phyloP scores from a whole-genome alignment of 1,140 invertebrate species.

The Cryptotermes secundus region DNA sequence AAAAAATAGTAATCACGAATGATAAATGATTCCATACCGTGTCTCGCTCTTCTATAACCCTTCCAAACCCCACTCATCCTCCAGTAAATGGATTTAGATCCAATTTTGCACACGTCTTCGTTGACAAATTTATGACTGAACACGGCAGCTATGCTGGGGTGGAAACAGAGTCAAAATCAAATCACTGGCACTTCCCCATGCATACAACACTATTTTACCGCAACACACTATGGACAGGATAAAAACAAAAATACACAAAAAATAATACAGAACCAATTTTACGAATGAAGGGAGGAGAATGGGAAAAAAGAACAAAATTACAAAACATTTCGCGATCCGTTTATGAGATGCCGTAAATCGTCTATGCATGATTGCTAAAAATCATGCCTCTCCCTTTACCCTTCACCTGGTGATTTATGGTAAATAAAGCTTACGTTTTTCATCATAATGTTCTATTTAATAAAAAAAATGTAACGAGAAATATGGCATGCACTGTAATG shows the following conservation, averaged over 20 bases:
- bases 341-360: background rate
- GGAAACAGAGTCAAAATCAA: slow-evolving; percentile 17
- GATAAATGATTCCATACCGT: background rate
- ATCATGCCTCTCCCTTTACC: background rate
- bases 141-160: background rate
- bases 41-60: background rate
- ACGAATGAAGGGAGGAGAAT: background rate
- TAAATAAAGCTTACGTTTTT: slow-evolving; percentile 15
- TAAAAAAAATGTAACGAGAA: background rate
- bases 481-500: background rate
- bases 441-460: background rate
- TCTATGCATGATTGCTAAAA: slow-evolving; percentile 4
- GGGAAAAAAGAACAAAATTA: background rate
- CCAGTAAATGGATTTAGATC: slow-evolving; percentile 19
- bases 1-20: background rate
- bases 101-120: slow-evolving; percentile 5
- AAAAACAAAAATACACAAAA: background rate
- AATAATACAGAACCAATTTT: background rate
- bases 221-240: background rate
- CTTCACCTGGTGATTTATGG: background rate
- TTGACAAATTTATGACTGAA: slow-evolving; percentile 18
- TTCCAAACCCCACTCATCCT: background rate
- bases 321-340: background rate
- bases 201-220: background rate
- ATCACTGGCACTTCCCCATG: background rate